A percentile compares a stretch with the other conserved stretches of the same genome.
Conservation (phyloP, 1,140 invertebrate genomes). For the Andrena cerasifolii region DNA sequence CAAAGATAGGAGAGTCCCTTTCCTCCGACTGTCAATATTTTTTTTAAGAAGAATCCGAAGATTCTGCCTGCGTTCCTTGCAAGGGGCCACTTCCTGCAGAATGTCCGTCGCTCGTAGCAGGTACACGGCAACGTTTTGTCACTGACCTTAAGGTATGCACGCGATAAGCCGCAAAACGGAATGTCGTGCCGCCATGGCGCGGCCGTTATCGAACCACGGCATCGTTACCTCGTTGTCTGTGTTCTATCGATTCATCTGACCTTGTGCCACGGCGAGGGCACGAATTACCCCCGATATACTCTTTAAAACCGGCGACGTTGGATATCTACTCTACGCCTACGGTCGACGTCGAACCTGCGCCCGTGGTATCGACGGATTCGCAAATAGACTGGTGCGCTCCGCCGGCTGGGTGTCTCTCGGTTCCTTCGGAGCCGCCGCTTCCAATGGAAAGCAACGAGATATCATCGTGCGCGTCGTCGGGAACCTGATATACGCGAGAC, state of each 20-base stretch:
- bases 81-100: neutral
- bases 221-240: slow-evolving; percentile 74
- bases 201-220: slow-evolving; percentile 60
- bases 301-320: slow-evolving; percentile 50
- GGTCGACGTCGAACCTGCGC: neutral
- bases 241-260: slow-evolving; percentile 77
- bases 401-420: neutral
- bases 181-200: slow-evolving; percentile 48
- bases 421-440: neutral
- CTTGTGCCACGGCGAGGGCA: slow-evolving; percentile 65
- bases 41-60: neutral
- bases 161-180: slow-evolving; percentile 54
- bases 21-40: too few relatives aligned
- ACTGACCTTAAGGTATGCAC: slow-evolving; percentile 40
- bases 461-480: neutral
- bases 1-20: too few relatives aligned
- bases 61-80: neutral
- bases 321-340: neutral
- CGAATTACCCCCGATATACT: slow-evolving; percentile 70
- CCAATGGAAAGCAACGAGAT: neutral
- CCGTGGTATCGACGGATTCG: neutral
- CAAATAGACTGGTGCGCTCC: neutral
- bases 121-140: slow-evolving; percentile 25
- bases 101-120: neutral
- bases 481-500: neutral